Percentiles rank a stretch among this genome's conserved stretches.
These are phyloP conservation scores for Aphaenogaster floridana DNA, from an alignment of 1,140 invertebrate genomes.

Conservation along the genomic window DNA sequence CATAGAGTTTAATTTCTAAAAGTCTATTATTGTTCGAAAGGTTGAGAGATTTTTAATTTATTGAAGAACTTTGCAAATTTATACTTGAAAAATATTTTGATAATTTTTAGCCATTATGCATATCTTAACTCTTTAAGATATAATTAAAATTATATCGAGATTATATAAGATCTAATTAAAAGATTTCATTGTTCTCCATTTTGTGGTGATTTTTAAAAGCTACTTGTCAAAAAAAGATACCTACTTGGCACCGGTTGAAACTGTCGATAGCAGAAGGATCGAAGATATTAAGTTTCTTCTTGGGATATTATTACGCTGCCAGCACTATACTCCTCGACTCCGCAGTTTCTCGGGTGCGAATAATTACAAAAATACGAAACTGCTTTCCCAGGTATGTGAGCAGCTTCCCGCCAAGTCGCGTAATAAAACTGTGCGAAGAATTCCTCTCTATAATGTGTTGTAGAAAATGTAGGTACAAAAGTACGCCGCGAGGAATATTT, in stretches of 20 bases:
- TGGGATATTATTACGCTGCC: slow-evolving; percentile 38
- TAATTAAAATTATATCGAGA: no score
- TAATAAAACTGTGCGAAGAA: slow-evolving; percentile 62
- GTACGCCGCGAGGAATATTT: slow-evolving; percentile 6
- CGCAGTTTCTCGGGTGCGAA: slow-evolving; percentile 22
- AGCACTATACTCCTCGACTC: neutral
- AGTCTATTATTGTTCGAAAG: neutral
- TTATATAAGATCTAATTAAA: no score
- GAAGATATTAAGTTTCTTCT: slow-evolving; percentile 57
- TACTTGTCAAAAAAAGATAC: slow-evolving; percentile 1
- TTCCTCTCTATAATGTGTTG: slow-evolving; percentile 41
- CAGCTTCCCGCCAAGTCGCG: slow-evolving; percentile 46
- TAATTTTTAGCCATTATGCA: neutral
- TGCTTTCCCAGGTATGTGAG: slow-evolving; percentile 57
- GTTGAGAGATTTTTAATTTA: neutral
- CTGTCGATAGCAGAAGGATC: slow-evolving; percentile 51
- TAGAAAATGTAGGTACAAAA: slow-evolving; percentile 9
- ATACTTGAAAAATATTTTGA: neutral
- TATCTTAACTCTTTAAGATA: neutral
- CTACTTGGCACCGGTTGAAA: slow-evolving; percentile 11
- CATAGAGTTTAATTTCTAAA: neutral
- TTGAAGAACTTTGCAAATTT: neutral
- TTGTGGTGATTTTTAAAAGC: neutral
- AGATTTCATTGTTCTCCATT: neutral
- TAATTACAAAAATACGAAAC: slow-evolving; percentile 53